A percentile compares a stretch with the other conserved stretches of the same genome.
Evolutionary conservation across 2,797 vertebrate species (phyloP).

Genomic region (Leuciscus waleckii): DNA sequence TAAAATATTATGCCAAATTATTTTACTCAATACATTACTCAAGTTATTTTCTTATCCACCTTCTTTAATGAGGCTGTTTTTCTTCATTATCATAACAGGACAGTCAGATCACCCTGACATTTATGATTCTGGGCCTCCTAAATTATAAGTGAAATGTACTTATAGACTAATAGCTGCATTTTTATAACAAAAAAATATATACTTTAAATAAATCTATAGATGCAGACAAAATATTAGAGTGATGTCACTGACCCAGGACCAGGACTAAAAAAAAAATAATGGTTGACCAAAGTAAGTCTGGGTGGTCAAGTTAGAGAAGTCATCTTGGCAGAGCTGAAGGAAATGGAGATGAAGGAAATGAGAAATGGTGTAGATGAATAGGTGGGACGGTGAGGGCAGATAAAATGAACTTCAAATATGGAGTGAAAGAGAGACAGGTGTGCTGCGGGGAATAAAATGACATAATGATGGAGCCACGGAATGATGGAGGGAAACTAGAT

Average conservation of each 20-base stretch:
- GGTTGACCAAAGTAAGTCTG: background rate
- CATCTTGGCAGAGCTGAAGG: slow-evolving; percentile 9
- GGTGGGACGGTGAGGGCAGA: slow-evolving; percentile 66
- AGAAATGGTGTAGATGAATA: slow-evolving; percentile 66
- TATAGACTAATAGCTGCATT: background rate
- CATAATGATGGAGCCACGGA: slow-evolving; percentile 62
- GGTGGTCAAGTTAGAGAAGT: background rate
- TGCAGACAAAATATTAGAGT: background rate
- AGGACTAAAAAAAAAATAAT: background rate
- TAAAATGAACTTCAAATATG: slow-evolving; percentile 60
- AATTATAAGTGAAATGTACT: background rate
- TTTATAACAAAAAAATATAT: background rate
- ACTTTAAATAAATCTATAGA: background rate
- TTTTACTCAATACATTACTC: no score
- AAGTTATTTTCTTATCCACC: background rate
- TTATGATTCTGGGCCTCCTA: background rate
- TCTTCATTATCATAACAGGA: background rate
- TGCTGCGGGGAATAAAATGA: slow-evolving; percentile 52
- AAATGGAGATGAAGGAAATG: slow-evolving; percentile 48
- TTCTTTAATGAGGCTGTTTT: background rate
- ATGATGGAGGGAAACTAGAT: slow-evolving; percentile 20
- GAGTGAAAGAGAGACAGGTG: slow-evolving; percentile 69
- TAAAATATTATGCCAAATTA: no score
- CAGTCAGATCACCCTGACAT: background rate
- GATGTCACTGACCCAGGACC: background rate